These are phyloP conservation scores for Carposina sasakii DNA, from an alignment of 1,140 invertebrate species.

Conservation along the genomic window DNA sequence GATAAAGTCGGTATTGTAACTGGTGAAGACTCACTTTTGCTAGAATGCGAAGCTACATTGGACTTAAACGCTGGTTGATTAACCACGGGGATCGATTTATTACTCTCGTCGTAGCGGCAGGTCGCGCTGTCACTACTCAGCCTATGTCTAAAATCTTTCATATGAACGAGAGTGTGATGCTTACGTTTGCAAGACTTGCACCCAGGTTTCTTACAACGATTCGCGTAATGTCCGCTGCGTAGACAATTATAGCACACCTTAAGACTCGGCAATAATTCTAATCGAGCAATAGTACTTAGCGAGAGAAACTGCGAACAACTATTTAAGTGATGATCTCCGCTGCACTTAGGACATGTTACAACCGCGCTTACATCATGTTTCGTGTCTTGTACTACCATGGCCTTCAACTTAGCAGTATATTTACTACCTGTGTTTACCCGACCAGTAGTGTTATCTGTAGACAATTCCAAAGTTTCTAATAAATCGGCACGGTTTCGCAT, in stretches of 20 bases:
- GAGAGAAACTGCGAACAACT: constrained; percentile 4
- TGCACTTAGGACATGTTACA: not conserved
- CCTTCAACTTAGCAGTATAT: not conserved
- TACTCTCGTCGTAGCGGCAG: not conserved
- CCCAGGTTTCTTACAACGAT: constrained; percentile 1
- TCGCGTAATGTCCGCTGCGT: not conserved
- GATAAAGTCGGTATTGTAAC: not conserved
- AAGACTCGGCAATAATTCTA: not conserved
- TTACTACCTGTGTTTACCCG: not conserved
- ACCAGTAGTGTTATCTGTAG: not conserved
- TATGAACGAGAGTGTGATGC: not conserved
- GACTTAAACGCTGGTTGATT: not conserved
- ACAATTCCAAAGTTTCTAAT: constrained; percentile 2
- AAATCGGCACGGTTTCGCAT: constrained; percentile 5
- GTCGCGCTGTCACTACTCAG: too few species aligned
- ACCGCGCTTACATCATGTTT: too few species aligned
- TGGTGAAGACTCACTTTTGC: not conserved
- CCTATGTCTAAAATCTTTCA: not conserved
- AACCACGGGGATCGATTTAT: too few species aligned
- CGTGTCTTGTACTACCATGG: not conserved
- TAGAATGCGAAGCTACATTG: too few species aligned
- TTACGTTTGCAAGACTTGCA: constrained; percentile 3
- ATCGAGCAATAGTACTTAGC: not conserved
- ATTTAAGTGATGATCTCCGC: not conserved
- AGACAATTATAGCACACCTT: constrained; percentile 6